Conservation (phyloP, 2,797 vertebrate species). For the Paedocypris micromegethes region DNA sequence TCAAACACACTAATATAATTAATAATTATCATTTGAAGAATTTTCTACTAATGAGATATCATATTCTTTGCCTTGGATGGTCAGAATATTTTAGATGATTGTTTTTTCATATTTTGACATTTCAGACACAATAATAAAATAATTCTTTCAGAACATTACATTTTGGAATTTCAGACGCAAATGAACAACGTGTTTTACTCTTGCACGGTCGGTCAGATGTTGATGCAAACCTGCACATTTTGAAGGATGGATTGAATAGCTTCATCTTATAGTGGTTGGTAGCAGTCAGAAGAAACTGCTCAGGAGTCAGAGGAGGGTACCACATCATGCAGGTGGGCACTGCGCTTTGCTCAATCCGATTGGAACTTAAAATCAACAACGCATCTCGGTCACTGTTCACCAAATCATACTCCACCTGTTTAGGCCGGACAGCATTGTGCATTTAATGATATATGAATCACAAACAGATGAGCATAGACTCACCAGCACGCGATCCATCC, state of each 20-base stretch:
- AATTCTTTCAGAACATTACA: too few species aligned
- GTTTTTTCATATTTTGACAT: too few species aligned
- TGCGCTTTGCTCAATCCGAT: slow-evolving; percentile 75
- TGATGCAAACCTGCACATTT: slow-evolving; percentile 83
- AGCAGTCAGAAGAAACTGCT: slow-evolving; percentile 80
- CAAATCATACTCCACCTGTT: slow-evolving; percentile 89
- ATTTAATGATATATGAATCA: not conserved
- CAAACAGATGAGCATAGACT: slow-evolving; percentile 29
- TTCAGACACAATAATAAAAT: too few species aligned
- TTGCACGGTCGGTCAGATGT: too few species aligned
- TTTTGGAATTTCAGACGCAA: too few species aligned
- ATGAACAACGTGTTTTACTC: too few species aligned
- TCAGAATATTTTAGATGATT: too few species aligned
- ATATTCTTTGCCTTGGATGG: too few species aligned
- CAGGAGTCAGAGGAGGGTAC: slow-evolving; percentile 80
- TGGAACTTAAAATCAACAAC: slow-evolving; percentile 68
- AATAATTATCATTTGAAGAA: too few species aligned
- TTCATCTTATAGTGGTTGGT: slow-evolving; percentile 87
- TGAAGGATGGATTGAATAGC: slow-evolving; percentile 82
- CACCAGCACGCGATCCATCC: slow-evolving; percentile 82
- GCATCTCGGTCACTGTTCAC: slow-evolving; percentile 62
- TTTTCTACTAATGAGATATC: too few species aligned
- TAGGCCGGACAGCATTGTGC: not conserved
- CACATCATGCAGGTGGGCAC: slow-evolving; percentile 81
- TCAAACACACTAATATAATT: too few species aligned